phyloP scores from a whole-genome alignment of 2,797 vertebrate genomes.

The Clarias laeviceps region DNA sequence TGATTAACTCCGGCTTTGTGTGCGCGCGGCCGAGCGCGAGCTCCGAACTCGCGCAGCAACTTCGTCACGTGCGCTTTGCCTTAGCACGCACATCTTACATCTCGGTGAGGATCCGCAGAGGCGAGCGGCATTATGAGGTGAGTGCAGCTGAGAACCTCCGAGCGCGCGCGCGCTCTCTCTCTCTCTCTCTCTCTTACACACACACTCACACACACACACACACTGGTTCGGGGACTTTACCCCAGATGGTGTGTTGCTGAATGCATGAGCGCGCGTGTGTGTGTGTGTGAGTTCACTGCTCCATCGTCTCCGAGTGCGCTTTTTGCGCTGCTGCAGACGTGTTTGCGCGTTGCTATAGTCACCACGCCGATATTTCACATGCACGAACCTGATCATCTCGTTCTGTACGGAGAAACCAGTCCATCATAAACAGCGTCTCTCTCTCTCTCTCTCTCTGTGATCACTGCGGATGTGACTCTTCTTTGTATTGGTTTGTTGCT shows the following conservation, averaged over 20 bases:
- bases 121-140: slow-evolving; percentile 67
- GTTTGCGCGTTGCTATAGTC: slow-evolving; percentile 6
- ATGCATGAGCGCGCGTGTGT: background rate
- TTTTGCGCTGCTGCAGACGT: background rate
- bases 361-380: background rate
- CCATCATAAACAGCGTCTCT: no score
- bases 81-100: background rate
- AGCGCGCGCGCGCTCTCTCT: no score
- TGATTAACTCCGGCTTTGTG: slow-evolving; percentile 57
- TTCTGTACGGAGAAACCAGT: no score
- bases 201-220: no score
- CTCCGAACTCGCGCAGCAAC: background rate
- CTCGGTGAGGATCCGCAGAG: background rate
- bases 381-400: background rate
- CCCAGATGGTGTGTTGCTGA: background rate
- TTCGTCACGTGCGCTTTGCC: background rate
- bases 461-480: no score
- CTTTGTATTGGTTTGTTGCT: no score
- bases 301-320: background rate
- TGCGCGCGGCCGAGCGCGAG: slow-evolving; percentile 52
- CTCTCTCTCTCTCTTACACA: no score
- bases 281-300: background rate
- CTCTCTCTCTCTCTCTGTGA: no score
- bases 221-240: background rate
- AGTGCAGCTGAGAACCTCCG: background rate